Evolutionary conservation across 2,113 vertebrate genomes (phyloP), one percentile per base, ranked within the genome.

Genomic region (Ammodytes dubius): DNA sequence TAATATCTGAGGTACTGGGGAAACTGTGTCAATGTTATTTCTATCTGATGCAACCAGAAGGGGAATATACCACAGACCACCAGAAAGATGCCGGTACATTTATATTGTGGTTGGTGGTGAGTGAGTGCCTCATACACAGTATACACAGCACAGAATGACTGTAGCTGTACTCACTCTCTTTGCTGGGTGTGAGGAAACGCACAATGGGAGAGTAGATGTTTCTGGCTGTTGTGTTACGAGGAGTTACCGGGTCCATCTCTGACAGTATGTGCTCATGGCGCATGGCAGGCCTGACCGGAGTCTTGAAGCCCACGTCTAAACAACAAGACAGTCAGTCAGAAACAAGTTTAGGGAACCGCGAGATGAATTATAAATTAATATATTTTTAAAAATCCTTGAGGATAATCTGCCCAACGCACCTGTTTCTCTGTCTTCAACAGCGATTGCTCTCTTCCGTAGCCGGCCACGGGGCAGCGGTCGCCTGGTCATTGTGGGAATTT

Each of bases 181-280:
- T 95, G 70, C 87, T 91, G 43, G 95, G 95, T 6, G 95, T 93
- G 79, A 95, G 90, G 77, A 95, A 95, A 50, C 88, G 93, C 35
- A 95, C 94, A 1, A 95, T 77, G 57, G 95, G 95, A 0, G 94
- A 92, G 81, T 94, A 96, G 61, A 95, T 91, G 76, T 88, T 95
- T 17, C 92, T 85, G 74, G 90, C 73, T 3, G 94, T 88, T 3
- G 88, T 61, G 37, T 91, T 94, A 0, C 69, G 77, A 3, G 90
- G 88, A 17, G 94, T 73, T 14, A 19, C 69, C 0, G 45, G 45
- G 68, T 83, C 27, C 0, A 84, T 84, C 85, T 87, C 93, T 17
- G 90, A 81, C 60, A 92, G 60, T 5, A 89, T 19, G 37, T 14
- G 84, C 8, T 85, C 66, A 6, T 45, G 86, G 6, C 59, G 88